A percentile compares a stretch with the other conserved stretches of the same genome.
phyloP scores from a whole-genome alignment of 2,888 invertebrate genomes.

The Lamellibrachia columna region DNA sequence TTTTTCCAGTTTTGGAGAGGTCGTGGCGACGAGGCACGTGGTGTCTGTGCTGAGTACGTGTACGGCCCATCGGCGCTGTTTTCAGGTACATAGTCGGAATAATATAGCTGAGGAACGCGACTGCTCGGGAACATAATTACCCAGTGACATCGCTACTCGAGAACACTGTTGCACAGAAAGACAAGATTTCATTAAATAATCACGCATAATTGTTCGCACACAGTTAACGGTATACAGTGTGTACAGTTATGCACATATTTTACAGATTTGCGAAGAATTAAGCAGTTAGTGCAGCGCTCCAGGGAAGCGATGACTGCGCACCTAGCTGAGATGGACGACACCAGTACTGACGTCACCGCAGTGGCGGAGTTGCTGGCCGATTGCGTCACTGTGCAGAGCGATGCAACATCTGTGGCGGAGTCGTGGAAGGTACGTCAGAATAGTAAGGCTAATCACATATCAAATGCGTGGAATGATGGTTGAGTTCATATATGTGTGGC shows the following conservation, averaged over 20 bases:
- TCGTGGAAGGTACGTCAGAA: background rate
- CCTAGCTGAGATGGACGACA: background rate
- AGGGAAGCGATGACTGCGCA: background rate
- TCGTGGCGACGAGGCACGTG: background rate
- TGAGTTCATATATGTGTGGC: too few species aligned
- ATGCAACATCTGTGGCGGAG: background rate
- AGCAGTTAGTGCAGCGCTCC: background rate
- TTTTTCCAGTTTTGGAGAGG: background rate
- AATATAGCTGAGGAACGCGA: too few species aligned
- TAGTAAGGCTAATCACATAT: too few species aligned
- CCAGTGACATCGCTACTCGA: too few species aligned
- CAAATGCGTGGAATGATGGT: too few species aligned
- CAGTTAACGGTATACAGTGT: background rate
- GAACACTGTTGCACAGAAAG: background rate
- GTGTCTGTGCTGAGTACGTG: background rate
- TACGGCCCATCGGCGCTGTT: background rate
- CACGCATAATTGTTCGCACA: background rate
- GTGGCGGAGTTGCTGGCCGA: slow-evolving; percentile 2
- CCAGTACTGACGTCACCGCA: background rate
- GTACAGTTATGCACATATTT: background rate
- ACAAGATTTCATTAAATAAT: background rate
- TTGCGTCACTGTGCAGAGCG: background rate
- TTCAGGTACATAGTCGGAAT: background rate
- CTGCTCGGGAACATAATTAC: too few species aligned
- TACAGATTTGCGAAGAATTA: background rate